Evolutionary conservation across 1,140 invertebrate species (phyloP).

Genomic region (Spodoptera frugiperda): DNA sequence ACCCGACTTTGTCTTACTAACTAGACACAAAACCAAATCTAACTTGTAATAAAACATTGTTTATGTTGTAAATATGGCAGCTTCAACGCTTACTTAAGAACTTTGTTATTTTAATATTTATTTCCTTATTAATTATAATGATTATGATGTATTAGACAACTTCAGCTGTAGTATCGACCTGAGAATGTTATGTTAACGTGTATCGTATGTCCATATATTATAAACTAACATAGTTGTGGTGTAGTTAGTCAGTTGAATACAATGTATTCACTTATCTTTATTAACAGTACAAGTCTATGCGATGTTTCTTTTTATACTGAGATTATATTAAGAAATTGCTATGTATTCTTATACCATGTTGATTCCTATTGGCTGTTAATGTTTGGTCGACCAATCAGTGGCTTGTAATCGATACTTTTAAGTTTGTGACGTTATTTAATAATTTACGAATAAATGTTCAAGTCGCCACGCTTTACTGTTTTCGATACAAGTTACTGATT

Average conservation of each 20-base stretch:
- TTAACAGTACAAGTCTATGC: slow-evolving; percentile 28
- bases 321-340: background rate
- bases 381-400: no score
- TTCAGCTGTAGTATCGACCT: slow-evolving; percentile 31
- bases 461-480: background rate
- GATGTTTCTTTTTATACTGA: slow-evolving; percentile 17
- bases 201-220: slow-evolving; percentile 21
- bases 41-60: slow-evolving; percentile 23
- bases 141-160: slow-evolving; percentile 18
- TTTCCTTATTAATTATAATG: slow-evolving; percentile 31
- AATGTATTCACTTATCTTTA: slow-evolving; percentile 31
- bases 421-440: background rate
- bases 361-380: no score
- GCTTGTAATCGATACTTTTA: background rate
- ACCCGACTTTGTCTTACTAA: slow-evolving; percentile 14
- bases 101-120: slow-evolving; percentile 49
- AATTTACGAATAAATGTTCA: background rate
- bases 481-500: background rate
- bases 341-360: no score
- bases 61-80: slow-evolving; percentile 49
- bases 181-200: slow-evolving; percentile 30
- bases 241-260: slow-evolving; percentile 30
- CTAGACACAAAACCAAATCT: slow-evolving; percentile 34
- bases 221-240: slow-evolving; percentile 29
- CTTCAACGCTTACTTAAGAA: slow-evolving; percentile 36